Evolutionary conservation across 2,113 vertebrate genomes (phyloP).

Genomic region (Rhinolophus sinicus): DNA sequence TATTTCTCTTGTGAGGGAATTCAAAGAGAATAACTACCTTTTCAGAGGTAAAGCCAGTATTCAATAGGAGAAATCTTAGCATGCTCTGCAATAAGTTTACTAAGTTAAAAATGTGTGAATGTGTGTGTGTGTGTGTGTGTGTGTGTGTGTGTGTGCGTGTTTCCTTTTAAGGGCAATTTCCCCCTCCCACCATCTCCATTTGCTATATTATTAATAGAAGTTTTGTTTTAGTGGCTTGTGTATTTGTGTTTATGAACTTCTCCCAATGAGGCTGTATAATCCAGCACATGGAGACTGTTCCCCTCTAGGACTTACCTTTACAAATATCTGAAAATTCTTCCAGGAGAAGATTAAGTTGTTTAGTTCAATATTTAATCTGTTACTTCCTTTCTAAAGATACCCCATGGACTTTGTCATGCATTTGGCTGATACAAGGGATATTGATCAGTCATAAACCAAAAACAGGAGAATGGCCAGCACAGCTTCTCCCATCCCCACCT

Average conservation of each 20-base stretch:
- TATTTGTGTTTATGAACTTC: constrained; percentile 84
- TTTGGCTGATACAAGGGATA: constrained; percentile 84
- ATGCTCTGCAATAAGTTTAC: background rate
- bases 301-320: constrained; percentile 87
- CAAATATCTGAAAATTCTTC: constrained; percentile 88
- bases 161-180: constrained; percentile 54
- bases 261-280: constrained; percentile 73
- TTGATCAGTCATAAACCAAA: constrained; percentile 87
- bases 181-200: constrained; percentile 68
- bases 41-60: background rate
- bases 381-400: constrained; percentile 89
- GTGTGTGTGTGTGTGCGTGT: background rate
- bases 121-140: background rate
- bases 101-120: constrained; percentile 12
- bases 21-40: background rate
- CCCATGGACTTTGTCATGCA: constrained; percentile 86
- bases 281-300: constrained; percentile 78
- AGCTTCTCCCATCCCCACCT: constrained; percentile 81
- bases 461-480: constrained; percentile 79
- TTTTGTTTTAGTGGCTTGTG: constrained; percentile 82
- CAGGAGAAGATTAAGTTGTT: constrained; percentile 89
- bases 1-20: background rate
- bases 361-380: constrained; percentile 91
- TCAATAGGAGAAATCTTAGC: background rate
- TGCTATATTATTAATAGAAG: constrained; percentile 76